Conservation (phyloP, 2,888 invertebrate species). For the Eledone cirrhosa region DNA sequence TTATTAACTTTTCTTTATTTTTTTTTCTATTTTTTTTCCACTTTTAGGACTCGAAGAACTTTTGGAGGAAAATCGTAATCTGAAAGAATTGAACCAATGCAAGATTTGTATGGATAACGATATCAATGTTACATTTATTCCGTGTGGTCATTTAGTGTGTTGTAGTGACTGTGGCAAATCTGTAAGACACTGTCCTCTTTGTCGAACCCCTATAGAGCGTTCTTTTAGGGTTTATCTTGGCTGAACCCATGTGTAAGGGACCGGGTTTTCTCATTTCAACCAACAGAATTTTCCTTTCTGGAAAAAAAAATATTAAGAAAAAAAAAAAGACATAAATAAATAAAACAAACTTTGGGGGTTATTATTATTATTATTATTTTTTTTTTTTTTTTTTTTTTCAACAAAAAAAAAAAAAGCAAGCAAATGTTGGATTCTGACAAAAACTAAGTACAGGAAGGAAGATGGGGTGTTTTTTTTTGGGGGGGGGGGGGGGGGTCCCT, state of each 20-base stretch:
- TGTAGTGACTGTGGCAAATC: conserved; percentile 28
- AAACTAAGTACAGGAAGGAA: too few species aligned
- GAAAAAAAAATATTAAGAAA: not conserved
- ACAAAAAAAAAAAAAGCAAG: not conserved
- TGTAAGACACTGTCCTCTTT: conserved; percentile 25
- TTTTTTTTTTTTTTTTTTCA: not conserved
- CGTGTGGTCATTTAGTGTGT: conserved; percentile 28
- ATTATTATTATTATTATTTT: not conserved
- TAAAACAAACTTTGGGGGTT: not conserved
- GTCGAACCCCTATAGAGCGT: conserved; percentile 24
- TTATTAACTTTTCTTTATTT: not conserved
- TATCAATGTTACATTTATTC: conserved; percentile 23
- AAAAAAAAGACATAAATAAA: not conserved
- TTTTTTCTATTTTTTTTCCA: not conserved
- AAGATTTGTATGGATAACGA: conserved; percentile 31
- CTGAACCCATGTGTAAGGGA: not conserved
- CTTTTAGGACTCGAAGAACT: conserved; percentile 9
- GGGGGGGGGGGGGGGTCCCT: too few species aligned
- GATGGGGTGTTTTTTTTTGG: too few species aligned
- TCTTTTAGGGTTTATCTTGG: conserved; percentile 19
- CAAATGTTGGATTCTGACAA: too few species aligned
- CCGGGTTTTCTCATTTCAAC: too few species aligned
- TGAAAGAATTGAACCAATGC: conserved; percentile 28
- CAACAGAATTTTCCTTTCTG: too few species aligned
- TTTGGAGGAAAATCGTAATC: conserved; percentile 19